Conservation (phyloP, 2,888 invertebrate species). For the Protonemura montana region DNA sequence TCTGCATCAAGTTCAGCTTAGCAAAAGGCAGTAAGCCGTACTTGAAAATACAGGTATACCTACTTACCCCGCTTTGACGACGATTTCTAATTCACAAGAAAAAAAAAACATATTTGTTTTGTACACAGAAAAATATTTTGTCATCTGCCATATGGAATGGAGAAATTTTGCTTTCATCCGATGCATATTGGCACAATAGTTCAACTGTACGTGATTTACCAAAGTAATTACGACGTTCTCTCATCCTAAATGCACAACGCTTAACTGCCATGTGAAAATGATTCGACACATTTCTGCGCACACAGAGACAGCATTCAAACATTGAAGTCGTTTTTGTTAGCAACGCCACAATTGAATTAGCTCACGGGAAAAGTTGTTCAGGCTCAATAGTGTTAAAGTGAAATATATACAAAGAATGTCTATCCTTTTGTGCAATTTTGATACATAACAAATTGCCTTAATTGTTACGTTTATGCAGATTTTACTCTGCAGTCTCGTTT, state of each 20-base stretch:
- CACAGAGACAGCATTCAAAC: not conserved
- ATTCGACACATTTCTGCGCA: not conserved
- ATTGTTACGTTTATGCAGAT: too few relatives aligned
- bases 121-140: not conserved
- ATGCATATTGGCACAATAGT: not conserved
- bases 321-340: not conserved
- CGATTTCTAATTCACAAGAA: not conserved
- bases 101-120: not conserved
- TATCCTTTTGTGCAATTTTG: not conserved
- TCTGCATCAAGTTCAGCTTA: not conserved
- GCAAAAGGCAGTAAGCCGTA: not conserved
- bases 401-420: not conserved
- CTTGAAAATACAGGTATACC: not conserved
- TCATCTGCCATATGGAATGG: slow-evolving; percentile 7
- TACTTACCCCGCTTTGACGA: not conserved
- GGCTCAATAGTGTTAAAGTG: not conserved
- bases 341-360: not conserved
- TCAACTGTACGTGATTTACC: not conserved
- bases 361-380: not conserved
- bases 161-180: not conserved
- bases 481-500: too few relatives aligned
- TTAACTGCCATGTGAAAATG: not conserved
- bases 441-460: too few relatives aligned
- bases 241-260: not conserved
- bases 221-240: not conserved